phyloP scores from a whole-genome alignment of 1,140 invertebrate species.

The Drosophila erecta region DNA sequence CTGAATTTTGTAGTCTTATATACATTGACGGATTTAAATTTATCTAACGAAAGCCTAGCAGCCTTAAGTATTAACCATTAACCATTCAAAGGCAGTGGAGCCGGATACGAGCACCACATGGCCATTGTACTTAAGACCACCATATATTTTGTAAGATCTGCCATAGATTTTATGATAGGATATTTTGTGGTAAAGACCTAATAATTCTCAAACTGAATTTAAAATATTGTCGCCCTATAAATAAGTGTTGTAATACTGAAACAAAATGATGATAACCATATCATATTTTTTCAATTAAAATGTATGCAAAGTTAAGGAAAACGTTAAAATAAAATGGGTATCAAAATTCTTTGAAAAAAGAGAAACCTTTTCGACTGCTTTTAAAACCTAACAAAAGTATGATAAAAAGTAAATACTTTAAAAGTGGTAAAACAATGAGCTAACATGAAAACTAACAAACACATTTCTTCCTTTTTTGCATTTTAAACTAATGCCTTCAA shows the following conservation, averaged over 20 bases:
- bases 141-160: conserved; percentile 9
- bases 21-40: not conserved
- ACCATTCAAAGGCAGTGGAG: not conserved
- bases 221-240: not conserved
- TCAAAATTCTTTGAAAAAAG: not conserved
- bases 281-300: conserved; percentile 3
- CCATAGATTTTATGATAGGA: not conserved
- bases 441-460: not conserved
- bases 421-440: not conserved
- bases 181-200: not conserved
- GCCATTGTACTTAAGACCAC: conserved; percentile 13
- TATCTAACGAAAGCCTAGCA: not conserved
- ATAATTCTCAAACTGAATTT: conserved; percentile 30
- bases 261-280: conserved; percentile 1
- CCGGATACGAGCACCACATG: not conserved
- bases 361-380: no score
- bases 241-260: conserved; percentile 21
- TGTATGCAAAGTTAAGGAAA: conserved; percentile 12
- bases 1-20: not conserved
- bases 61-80: conserved; percentile 34
- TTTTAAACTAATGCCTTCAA: no score
- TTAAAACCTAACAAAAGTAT: not conserved
- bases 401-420: no score
- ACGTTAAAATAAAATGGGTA: conserved; percentile 3
- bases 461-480: no score